A percentile compares a stretch with the other conserved stretches of the same genome.
phyloP scores from a whole-genome alignment of 2,888 invertebrate species.

The Hipparchia semele region DNA sequence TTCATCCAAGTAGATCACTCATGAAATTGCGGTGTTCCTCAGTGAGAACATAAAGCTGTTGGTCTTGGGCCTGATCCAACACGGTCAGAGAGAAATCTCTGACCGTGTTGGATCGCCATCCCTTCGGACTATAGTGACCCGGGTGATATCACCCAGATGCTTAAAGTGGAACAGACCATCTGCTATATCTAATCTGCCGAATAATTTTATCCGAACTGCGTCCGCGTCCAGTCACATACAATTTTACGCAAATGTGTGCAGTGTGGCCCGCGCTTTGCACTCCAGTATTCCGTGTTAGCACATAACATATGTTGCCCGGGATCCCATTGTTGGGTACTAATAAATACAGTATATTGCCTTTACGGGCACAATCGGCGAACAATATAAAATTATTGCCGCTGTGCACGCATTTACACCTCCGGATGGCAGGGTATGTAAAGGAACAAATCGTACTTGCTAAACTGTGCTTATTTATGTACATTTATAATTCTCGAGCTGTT shows the following conservation, averaged over 20 bases:
- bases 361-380: constrained; percentile 39
- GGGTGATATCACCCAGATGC: too few species aligned
- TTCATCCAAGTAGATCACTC: too few species aligned
- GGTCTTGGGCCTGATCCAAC: too few species aligned
- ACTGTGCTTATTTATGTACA: constrained; percentile 19
- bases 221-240: neutral
- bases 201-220: neutral
- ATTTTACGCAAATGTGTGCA: constrained; percentile 15
- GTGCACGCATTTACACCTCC: constrained; percentile 40
- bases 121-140: too few species aligned
- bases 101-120: too few species aligned
- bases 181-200: neutral
- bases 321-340: constrained; percentile 43
- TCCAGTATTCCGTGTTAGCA: constrained; percentile 25
- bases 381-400: constrained; percentile 45
- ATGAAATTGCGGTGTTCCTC: too few species aligned
- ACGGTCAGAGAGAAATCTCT: too few species aligned
- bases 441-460: constrained; percentile 31
- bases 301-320: constrained; percentile 32
- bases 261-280: constrained; percentile 8
- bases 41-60: too few species aligned
- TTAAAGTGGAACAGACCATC: too few species aligned
- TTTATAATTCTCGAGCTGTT: constrained; percentile 19
- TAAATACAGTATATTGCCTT: constrained; percentile 45
- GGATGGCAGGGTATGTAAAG: constrained; percentile 21